Evolutionary conservation across 1,140 invertebrate genomes (phyloP), one percentile per base, ranked within the genome.

Genomic region (Orius insidiosus): DNA sequence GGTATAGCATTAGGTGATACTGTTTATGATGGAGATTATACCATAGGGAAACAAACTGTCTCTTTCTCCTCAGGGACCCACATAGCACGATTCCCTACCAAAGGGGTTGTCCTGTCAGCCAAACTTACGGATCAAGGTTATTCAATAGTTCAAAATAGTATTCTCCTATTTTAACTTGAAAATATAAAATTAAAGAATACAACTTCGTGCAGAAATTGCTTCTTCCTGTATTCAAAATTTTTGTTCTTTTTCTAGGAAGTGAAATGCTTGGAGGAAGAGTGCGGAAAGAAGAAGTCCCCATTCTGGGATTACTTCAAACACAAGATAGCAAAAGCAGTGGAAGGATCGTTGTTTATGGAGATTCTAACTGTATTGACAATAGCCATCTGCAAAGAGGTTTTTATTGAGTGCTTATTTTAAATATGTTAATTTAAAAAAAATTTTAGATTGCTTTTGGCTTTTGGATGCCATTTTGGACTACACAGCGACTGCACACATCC

Each of bases 311-410:
- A 19, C 67, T 88, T 49, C 85, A 93, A 63, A 77, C 72, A 0
- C 59, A 52, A 8, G 48, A 39, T 37, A 51, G 53, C 62, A 53
- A 52, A 46, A 55, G 44, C 46, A 60, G 63, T 46, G 85, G 85
- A 2, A 68, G 87, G 35, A 69, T 96, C 36, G 82, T 76, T 2
- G 73, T 94, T 16, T 96, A 92, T 65, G 90, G 92, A 0, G 92
- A 96, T 64, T 95, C 89, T 1, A 96, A 93, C 64, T 96, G 92
- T 58, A 69, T 96, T 11, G 90, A 96, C 57, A 80, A 78, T 41
- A 89, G 84, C 55, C 84, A 89, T 63, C 66, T 86, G 36, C 78
- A 85, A 52, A 85, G 85, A 67, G 70, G 70, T n/a, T n/a, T n/a
- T n/a, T n/a, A n/a, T n/a, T n/a, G n/a, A n/a, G n/a, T n/a, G n/a